Percentiles rank a stretch among this genome's conserved stretches.
Evolutionary conservation across 2,888 invertebrate genomes (phyloP).

Genomic region (Clusia tigrina): DNA sequence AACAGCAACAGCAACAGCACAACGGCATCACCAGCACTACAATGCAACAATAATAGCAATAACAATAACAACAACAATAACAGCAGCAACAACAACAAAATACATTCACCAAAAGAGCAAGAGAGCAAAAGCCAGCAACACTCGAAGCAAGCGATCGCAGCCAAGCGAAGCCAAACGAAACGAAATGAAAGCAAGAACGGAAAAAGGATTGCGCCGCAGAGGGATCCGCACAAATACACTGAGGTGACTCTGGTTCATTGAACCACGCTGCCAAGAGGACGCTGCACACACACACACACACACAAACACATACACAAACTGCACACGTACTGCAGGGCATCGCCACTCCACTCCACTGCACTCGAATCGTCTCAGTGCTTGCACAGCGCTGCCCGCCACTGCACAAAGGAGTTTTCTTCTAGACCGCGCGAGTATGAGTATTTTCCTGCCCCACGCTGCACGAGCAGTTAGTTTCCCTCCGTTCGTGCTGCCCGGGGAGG

Average conservation of each 20-base stretch:
- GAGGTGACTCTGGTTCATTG: slow-evolving; percentile 54
- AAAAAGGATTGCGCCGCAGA: slow-evolving; percentile 46
- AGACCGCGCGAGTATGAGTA: neutral
- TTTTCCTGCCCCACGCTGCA: neutral
- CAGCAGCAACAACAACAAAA: slow-evolving; percentile 1
- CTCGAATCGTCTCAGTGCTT: too few relatives aligned
- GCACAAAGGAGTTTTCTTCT: slow-evolving; percentile 7
- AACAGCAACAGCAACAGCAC: neutral
- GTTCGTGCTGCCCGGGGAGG: slow-evolving; percentile 20
- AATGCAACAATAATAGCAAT: slow-evolving; percentile 5
- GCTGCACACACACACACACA: slow-evolving; percentile 27
- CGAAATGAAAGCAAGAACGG: slow-evolving; percentile 44
- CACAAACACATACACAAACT: too few relatives aligned
- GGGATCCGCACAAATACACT: neutral
- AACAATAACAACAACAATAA: slow-evolving; percentile 15
- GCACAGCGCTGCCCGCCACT: too few relatives aligned
- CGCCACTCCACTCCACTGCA: too few relatives aligned
- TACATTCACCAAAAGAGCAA: neutral
- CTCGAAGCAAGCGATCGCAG: neutral
- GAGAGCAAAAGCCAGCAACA: neutral
- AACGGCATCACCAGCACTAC: slow-evolving; percentile 2
- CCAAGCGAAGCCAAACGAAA: slow-evolving; percentile 20
- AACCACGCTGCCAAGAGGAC: slow-evolving; percentile 39
- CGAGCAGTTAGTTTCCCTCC: neutral
- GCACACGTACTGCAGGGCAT: too few relatives aligned